Evolutionary conservation across 2,888 invertebrate species (phyloP), one percentile per base, ranked within the genome.

Genomic region (Volucella inflata): DNA sequence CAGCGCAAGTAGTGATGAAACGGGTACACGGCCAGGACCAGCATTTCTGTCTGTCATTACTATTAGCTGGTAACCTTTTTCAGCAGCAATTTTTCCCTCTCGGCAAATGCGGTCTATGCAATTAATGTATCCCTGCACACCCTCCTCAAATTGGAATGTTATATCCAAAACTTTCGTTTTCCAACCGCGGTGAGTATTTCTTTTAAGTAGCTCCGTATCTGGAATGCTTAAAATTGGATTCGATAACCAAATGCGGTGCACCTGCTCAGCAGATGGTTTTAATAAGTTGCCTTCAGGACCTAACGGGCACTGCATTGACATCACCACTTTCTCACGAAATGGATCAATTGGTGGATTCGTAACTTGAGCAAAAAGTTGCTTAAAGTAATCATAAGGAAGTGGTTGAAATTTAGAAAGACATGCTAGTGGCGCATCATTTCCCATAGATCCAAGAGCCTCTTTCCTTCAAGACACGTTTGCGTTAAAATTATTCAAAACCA

Each of bases 321-420:
- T 99, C 83, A 99, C 99, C 88, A 99, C 97, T 93, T 98, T 98
- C 93, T 99, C 99, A 89, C 94, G 94, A 94, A 99, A 99, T 46
- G 99, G 99, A 94, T 99, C 99, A 88, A 99, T 99, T 4, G 99
- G 99, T 6, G 99, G 99, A 93, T 99, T 99, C 89, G 99, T 99
- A 88, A 98, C 98, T 94, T 99, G 99, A 44, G 99, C 99, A 93
- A 99, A 99, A 57, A 99, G 94, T 91, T 99, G 99, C 91, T 99
- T 99, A 94, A 99, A 99, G 93, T 99, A 99, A 89, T 98, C 98
- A 92, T 98, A 99, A 1, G 97, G 94, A 78, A 99, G 93, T 9
- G 99, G 99, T 91, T 98, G 97, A 93, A 97, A 99, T 91, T 95
- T 94, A 0, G 99, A 99, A 36, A 99, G 94, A 90, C 99, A 99